Evolutionary conservation across 2,797 vertebrate genomes (phyloP), one percentile per base, ranked within the genome.

Genomic region (Heteromormyrus szaboi): DNA sequence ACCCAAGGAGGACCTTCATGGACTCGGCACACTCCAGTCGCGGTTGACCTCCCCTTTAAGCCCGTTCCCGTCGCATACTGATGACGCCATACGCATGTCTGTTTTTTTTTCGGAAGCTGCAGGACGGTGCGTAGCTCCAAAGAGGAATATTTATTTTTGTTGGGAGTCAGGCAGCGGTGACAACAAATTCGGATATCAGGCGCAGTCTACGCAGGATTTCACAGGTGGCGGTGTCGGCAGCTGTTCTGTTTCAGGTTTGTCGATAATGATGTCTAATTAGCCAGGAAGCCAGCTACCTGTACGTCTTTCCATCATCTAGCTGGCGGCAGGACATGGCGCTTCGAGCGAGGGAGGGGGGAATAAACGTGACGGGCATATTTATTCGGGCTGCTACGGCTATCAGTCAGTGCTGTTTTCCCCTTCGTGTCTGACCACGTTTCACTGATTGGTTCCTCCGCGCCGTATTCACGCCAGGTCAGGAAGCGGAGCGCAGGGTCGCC

Each of bases 91-190:
- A 33, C 89, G 3, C 90, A 46, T 3, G 41, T 54, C 59, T 85
- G 89, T 68, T 91, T 89, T 68, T 51, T 37, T 37, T 88, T 86
- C 87, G 79, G 90, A 90, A 90, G 88, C 85, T 91, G 83, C 87
- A 62, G 51, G 89, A 88, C 56, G 84, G 50, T 88, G 44, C 48
- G 62, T 12, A 22, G 88, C 65, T 37, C 17, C 29, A 76, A 89
- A 9, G 7, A 46, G 51, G n/a, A 29, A 46, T 53, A 88, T 4
- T 88, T 37, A 19, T 12, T 19, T 48, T 41, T 53, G 50, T 85
- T 51, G 53, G 2, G 65, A 88, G 84, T 8, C 3, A 95, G 95
- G 95, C 96, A 95, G 87, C 37, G 93, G 90, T 92, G 91, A 65
- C 86, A 2, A 72, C 33, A n/a, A 33, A 3, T 79, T 51, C 33